A percentile compares a stretch with the other conserved stretches of the same genome.
Evolutionary conservation across 2,113 vertebrate genomes (phyloP).

Genomic region (Electrona antarctica): DNA sequence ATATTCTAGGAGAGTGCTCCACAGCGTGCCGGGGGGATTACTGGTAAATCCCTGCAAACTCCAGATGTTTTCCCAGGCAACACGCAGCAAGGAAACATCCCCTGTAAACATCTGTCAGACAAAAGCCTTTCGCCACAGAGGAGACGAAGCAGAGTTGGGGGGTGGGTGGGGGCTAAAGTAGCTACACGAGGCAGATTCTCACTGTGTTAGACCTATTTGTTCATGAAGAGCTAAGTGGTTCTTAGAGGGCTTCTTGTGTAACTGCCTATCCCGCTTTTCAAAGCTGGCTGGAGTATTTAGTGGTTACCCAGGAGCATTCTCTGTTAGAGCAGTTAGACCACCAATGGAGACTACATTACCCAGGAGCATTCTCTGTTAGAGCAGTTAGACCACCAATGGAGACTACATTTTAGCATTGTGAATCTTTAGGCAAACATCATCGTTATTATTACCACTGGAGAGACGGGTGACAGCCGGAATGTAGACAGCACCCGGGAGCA

Average conservation of each 20-base stretch:
- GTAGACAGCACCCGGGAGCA: too few species aligned
- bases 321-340: neutral
- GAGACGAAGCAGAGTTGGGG: constrained; percentile 56
- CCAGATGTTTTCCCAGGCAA: constrained; percentile 76
- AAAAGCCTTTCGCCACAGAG: constrained; percentile 61
- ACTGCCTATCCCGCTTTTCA: constrained; percentile 28
- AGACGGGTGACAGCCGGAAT: too few species aligned
- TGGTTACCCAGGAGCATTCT: neutral
- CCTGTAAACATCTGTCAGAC: constrained; percentile 79
- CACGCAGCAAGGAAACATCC: constrained; percentile 61
- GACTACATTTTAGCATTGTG: too few species aligned
- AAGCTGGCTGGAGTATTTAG: constrained; percentile 28
- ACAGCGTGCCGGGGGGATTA: constrained; percentile 71
- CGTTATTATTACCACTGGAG: too few species aligned
- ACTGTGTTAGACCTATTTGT: constrained; percentile 54
- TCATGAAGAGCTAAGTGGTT: constrained; percentile 55
- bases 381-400: constrained; percentile 1
- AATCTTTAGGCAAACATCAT: too few species aligned
- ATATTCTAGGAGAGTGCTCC: constrained; percentile 63
- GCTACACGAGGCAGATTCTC: constrained; percentile 61
- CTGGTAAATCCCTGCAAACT: constrained; percentile 70
- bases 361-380: neutral
- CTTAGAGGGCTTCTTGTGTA: constrained; percentile 18
- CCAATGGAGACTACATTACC: neutral
- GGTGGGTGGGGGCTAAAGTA: constrained; percentile 50